phyloP scores from a whole-genome alignment of 2,888 invertebrate genomes.

The Tenthredo scrophulariae region DNA sequence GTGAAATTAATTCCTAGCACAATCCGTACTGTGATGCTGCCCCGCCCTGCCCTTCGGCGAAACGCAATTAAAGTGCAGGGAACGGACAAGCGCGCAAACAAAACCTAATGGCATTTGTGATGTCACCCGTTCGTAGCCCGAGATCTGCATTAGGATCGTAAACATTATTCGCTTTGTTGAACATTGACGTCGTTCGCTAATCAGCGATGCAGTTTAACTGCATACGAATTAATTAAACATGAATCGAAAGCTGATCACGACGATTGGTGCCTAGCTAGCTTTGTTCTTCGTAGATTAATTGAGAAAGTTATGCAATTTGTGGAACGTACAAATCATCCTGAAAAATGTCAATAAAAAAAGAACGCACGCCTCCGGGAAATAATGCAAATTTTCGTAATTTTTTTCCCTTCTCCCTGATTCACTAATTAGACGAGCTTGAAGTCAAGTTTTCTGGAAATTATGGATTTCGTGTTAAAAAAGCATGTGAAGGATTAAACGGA shows the following conservation, averaged over 20 bases:
- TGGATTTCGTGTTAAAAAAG: neutral
- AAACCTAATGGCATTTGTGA: conserved; percentile 35
- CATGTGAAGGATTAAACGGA: neutral
- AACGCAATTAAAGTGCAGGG: conserved; percentile 26
- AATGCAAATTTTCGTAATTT: neutral
- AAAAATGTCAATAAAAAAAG: too few species aligned
- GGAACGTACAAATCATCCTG: too few species aligned
- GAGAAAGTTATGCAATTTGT: neutral
- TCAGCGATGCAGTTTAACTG: neutral
- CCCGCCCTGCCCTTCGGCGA: too few species aligned
- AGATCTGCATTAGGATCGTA: conserved; percentile 14
- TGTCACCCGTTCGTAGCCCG: neutral
- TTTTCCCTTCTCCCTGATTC: neutral
- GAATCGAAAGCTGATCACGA: neutral
- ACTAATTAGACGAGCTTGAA: neutral
- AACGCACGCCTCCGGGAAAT: neutral
- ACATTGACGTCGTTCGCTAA: neutral
- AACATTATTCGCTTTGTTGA: conserved; percentile 33
- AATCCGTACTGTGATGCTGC: neutral
- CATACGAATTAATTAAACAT: neutral
- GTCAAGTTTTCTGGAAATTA: neutral
- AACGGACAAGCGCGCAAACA: conserved; percentile 14
- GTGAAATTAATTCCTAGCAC: neutral
- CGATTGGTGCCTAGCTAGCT: neutral
- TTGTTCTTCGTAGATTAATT: neutral